These are phyloP conservation scores for Tenodera sinensis DNA, from an alignment of 2,888 invertebrate genomes.

Conservation along the genomic window DNA sequence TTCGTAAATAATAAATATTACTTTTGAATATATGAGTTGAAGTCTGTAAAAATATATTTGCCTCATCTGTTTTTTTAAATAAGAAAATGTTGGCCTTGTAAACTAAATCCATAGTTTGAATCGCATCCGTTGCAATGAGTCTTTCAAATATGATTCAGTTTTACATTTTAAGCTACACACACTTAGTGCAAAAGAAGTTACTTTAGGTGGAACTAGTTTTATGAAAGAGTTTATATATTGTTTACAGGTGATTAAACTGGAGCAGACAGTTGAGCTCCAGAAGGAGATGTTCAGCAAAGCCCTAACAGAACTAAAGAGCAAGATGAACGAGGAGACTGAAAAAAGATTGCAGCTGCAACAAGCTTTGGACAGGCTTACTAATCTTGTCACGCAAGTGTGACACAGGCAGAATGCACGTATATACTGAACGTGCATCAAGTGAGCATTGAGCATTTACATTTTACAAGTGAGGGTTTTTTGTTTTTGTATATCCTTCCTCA, in stretches of 20 bases:
- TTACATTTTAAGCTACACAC: too few species aligned
- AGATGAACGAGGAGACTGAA: constrained; percentile 60
- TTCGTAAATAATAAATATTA: too few species aligned
- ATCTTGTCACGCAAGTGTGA: constrained; percentile 67
- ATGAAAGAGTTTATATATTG: background rate
- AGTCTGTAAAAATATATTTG: too few species aligned
- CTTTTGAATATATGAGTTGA: too few species aligned
- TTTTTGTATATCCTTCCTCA: background rate
- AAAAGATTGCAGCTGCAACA: constrained; percentile 60
- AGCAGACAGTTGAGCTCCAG: constrained; percentile 53
- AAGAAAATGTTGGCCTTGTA: too few species aligned
- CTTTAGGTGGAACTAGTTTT: background rate
- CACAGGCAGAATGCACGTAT: background rate
- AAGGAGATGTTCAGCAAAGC: constrained; percentile 55
- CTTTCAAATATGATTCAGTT: too few species aligned
- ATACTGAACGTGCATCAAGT: background rate
- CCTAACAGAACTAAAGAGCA: constrained; percentile 60
- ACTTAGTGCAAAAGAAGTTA: too few species aligned
- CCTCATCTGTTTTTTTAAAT: too few species aligned
- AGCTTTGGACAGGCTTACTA: constrained; percentile 66
- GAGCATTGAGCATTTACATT: background rate
- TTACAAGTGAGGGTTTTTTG: background rate
- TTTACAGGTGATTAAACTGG: constrained; percentile 47
- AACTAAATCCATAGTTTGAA: too few species aligned
- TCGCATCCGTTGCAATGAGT: too few species aligned